Percentiles rank a stretch among this genome's conserved stretches.
These are phyloP conservation scores for Felis catus DNA, from an alignment of 2,113 vertebrate species.

Conservation along the genomic window F.catus_Fca126_mat1.0 CM031414.1:12753001-12753500, in stretches of 20 bases:
- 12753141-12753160: too few species aligned
- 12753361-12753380: background rate
- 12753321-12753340: rapidly evolving
- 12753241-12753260: too few species aligned
- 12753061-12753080: background rate
- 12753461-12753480: background rate
- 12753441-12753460: background rate
- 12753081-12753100: background rate
- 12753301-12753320: too few species aligned
- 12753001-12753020: background rate
- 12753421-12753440: background rate
- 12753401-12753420: background rate
- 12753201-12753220: too few species aligned
- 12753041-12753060: background rate
- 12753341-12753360: background rate
- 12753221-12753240: too few species aligned
- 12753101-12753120: too few species aligned
- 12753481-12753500: background rate
- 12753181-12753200: too few species aligned
- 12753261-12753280: too few species aligned
- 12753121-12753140: too few species aligned
- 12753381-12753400: background rate
- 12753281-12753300: too few species aligned
- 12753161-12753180: too few species aligned
- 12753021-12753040: background rate